phyloP scores from a whole-genome alignment of 2,888 invertebrate species.

The Tolmerus cingulatus region DNA sequence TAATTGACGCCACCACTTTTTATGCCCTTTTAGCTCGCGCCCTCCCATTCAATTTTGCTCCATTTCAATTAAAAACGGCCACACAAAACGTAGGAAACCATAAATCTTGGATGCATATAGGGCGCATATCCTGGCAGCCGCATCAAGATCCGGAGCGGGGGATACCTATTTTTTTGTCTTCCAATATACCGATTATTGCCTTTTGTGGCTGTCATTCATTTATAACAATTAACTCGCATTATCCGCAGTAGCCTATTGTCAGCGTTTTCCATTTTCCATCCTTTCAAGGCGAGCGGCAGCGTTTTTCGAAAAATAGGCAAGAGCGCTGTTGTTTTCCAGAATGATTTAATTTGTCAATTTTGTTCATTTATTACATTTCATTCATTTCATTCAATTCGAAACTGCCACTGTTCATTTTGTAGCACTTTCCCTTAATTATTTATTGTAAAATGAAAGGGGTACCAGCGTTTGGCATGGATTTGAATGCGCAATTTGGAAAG shows the following conservation, averaged over 20 bases:
- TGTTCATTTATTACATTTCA: not conserved
- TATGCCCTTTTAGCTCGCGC: not conserved
- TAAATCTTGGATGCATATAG: slow-evolving; percentile 24
- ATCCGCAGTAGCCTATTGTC: not conserved
- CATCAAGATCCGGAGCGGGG: not conserved
- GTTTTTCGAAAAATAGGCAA: not conserved
- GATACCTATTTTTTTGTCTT: not conserved
- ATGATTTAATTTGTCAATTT: not conserved
- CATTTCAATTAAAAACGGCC: slow-evolving; percentile 19
- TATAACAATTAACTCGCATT: not conserved
- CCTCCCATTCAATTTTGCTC: slow-evolving; percentile 28
- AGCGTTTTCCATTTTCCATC: not conserved
- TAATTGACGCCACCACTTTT: slow-evolving; percentile 10
- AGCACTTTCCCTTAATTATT: not conserved
- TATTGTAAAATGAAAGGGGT: not conserved
- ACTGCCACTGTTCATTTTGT: not conserved
- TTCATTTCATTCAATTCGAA: not conserved
- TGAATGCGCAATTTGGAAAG: not conserved
- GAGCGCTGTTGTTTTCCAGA: not conserved
- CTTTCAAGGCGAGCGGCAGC: not conserved
- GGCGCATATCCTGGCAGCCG: not conserved
- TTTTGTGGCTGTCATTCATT: not conserved
- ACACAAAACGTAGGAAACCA: slow-evolving; percentile 3
- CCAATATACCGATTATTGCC: not conserved
- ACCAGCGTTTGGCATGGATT: not conserved